Percentiles rank a stretch among this genome's conserved stretches.
Conservation (phyloP, 1,140 invertebrate species). For the Yoshiicerus persimilis region DNA sequence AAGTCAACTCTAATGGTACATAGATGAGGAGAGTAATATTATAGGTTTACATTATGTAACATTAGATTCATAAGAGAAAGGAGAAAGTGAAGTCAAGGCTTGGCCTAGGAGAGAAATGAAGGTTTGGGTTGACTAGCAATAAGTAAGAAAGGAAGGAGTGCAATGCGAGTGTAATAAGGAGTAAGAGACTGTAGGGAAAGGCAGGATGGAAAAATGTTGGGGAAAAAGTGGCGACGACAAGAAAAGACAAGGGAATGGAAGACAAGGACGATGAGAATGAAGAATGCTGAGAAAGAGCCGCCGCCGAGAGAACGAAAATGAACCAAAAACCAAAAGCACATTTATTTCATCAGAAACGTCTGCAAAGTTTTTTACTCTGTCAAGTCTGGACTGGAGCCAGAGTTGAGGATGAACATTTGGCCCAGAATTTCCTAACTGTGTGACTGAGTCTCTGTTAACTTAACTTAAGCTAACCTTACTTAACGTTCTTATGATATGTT, state of each 20-base stretch:
- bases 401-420: conserved; percentile 16
- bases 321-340: conserved; percentile 22
- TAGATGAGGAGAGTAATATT: background rate
- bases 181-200: background rate
- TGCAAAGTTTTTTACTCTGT: conserved; percentile 17
- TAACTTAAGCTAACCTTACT: background rate
- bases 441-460: background rate
- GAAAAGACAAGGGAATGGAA: background rate
- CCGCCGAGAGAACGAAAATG: background rate
- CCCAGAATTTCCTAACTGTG: background rate
- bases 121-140: background rate
- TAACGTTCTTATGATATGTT: background rate
- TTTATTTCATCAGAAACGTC: conserved; percentile 22
- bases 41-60: background rate
- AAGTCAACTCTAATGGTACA: background rate
- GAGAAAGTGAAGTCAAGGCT: background rate
- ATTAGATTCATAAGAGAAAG: background rate
- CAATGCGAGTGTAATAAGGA: background rate
- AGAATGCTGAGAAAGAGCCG: background rate
- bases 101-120: background rate
- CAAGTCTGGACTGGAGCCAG: background rate
- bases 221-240: background rate
- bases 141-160: background rate
- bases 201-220: background rate
- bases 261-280: background rate